Base-by-base conservation (phyloP, 2,888 invertebrate genomes). In the Drosophila helvetica region DNA sequence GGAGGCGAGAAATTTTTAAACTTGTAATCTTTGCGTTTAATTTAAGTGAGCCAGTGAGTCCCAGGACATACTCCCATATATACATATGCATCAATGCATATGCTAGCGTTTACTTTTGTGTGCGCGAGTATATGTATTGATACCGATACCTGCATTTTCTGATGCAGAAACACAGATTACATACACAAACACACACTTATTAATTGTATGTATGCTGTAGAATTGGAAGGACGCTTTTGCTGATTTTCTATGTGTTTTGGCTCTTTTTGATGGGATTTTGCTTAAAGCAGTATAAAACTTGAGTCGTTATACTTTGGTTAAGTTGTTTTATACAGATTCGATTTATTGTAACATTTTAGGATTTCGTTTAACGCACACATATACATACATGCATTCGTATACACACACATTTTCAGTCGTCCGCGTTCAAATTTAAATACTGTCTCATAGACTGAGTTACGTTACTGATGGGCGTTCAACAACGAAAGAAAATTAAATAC, bases 401-500 rank as follows among this genome's bases (percentile, higher is more conserved):
- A 45, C 54, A 65, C 45, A 70, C 22, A 50, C 42, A 52, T 56
- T 62, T 51, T 56, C 48, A 43, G 56, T 43, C 27, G 56, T 43
- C 25, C 55, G 12, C 15, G 10, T 17, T 9, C 5, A 9, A 10
- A 27, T 18, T 45, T 18, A 15, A 18, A 43, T 7, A 42, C n/a
- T 19, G 22, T n/a, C 10, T n/a, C 25, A 25, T 15, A 8, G 3
- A 9, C 19, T 30, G 10, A 33, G n/a, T 38, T 6, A 38, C 7
- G 22, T 22, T 22, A 22, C 22, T 22, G 7, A 15, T 27, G 27
- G 27, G 27, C n/a, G 15, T 38, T 38, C 15, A 38, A n/a, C 15
- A 38, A 38, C 7, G 2, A n/a, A 38, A n/a, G 7, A 15, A 15
- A 15, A 12, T 2, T n/a, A n/a, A 38, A 6, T 4, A 38, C 6